phyloP scores from a whole-genome alignment of 2,888 invertebrate genomes.

The Deilephila elpenor region DNA sequence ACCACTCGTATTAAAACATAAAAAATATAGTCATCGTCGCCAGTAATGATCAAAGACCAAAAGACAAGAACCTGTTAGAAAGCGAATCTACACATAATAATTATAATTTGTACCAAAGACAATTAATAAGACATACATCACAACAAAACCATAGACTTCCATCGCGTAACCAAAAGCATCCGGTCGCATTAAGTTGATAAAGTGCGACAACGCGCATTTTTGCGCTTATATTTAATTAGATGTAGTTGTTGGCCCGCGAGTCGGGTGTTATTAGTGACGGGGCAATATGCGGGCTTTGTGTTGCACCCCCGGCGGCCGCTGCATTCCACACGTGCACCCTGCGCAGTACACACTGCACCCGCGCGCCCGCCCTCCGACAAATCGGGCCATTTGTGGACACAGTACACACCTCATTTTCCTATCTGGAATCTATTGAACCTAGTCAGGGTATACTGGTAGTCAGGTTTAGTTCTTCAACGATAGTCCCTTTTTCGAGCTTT shows the following conservation, averaged over 20 bases:
- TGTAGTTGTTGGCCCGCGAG: background rate
- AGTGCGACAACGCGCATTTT: background rate
- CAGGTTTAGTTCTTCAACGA: background rate
- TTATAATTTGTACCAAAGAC: too few relatives aligned
- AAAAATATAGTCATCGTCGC: too few relatives aligned
- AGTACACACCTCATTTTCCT: background rate
- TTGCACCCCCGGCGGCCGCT: conserved; percentile 54
- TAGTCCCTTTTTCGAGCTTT: background rate
- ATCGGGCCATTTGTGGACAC: background rate
- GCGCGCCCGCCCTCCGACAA: background rate
- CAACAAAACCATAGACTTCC: background rate
- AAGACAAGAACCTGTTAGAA: too few relatives aligned
- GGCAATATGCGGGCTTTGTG: conserved; percentile 58
- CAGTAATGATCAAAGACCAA: too few relatives aligned
- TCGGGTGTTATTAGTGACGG: conserved; percentile 13
- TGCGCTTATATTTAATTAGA: conserved; percentile 20
- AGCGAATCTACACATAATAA: too few relatives aligned
- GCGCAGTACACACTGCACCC: conserved; percentile 22
- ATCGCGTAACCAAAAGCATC: background rate
- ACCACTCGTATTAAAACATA: too few relatives aligned
- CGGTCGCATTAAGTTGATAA: conserved; percentile 23
- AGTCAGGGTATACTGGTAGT: background rate
- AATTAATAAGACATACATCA: background rate
- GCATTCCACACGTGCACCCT: conserved; percentile 77
- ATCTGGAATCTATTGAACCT: background rate